These are phyloP conservation scores for Pseudochromis fuscus DNA, from an alignment of 2,797 vertebrate genomes.

Conservation along the genomic window DNA sequence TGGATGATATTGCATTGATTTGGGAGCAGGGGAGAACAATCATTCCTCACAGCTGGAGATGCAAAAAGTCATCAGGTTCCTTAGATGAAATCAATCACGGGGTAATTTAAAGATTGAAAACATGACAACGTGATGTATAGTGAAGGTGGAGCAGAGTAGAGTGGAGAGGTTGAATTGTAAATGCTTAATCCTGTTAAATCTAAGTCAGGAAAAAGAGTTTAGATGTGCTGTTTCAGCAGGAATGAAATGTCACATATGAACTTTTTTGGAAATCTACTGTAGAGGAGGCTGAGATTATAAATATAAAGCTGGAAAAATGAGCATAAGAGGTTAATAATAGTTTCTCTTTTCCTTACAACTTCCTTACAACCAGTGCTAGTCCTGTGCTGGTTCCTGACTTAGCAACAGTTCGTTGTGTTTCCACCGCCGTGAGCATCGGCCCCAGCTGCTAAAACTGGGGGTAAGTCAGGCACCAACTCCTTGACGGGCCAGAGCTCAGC, in stretches of 20 bases:
- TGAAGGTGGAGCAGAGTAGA: slow-evolving; percentile 12
- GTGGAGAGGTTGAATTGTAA: slow-evolving; percentile 23
- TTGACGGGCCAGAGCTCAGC: too few species aligned
- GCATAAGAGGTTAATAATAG: too few species aligned
- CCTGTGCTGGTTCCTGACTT: too few species aligned
- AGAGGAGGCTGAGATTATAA: too few species aligned
- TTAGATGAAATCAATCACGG: slow-evolving; percentile 59
- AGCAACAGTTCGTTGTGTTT: too few species aligned
- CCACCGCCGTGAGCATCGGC: too few species aligned
- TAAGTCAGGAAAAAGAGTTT: neutral
- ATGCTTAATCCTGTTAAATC: slow-evolving; percentile 55
- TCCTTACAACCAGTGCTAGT: too few species aligned
- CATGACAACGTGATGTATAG: slow-evolving; percentile 63
- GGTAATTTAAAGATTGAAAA: slow-evolving; percentile 61
- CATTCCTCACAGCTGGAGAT: slow-evolving; percentile 23
- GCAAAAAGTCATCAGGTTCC: slow-evolving; percentile 47
- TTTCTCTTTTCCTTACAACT: too few species aligned
- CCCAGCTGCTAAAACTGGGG: too few species aligned
- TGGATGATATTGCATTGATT: slow-evolving; percentile 59
- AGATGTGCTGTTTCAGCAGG: slow-evolving; percentile 36
- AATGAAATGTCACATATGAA: slow-evolving; percentile 28
- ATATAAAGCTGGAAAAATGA: too few species aligned
- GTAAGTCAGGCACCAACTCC: too few species aligned
- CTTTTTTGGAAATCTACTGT: too few species aligned
- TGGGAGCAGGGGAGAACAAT: slow-evolving; percentile 43